Conservation (phyloP, 1,140 invertebrate species). For the Brachionus sp. region DNA sequence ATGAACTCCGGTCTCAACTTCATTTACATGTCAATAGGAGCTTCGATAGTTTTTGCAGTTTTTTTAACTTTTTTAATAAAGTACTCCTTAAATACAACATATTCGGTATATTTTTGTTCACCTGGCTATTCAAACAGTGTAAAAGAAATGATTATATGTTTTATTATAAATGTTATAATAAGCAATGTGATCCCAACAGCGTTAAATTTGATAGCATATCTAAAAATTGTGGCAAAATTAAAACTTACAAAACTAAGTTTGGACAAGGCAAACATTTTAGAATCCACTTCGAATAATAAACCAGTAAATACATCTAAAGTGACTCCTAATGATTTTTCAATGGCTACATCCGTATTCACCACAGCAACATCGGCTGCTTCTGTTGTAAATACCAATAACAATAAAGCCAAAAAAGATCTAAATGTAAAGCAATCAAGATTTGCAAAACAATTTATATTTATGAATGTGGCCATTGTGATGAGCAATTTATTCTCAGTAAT, state of each 20-base stretch:
- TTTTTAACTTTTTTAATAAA: slow-evolving; percentile 3
- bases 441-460: slow-evolving; percentile 18
- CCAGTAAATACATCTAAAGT: neutral
- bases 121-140: slow-evolving; percentile 21
- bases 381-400: neutral
- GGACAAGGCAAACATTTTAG: neutral
- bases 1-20: neutral
- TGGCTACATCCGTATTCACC: neutral
- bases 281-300: neutral
- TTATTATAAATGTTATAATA: neutral
- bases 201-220: neutral
- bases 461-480: slow-evolving; percentile 12
- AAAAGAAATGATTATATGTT: neutral
- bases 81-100: slow-evolving; percentile 10
- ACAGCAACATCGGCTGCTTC: neutral
- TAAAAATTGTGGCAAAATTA: neutral
- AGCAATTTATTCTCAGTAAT: slow-evolving; percentile 24
- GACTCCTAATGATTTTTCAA: slow-evolving; percentile 5
- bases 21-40: neutral
- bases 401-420: neutral
- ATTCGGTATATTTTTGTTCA: slow-evolving; percentile 31
- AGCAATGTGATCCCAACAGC: neutral
- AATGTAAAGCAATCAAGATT: slow-evolving; percentile 33
- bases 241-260: neutral
- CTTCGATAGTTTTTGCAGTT: neutral